Evolutionary conservation across 2,888 invertebrate species (phyloP).

Genomic region (Chalcosyrphus nemorum): DNA sequence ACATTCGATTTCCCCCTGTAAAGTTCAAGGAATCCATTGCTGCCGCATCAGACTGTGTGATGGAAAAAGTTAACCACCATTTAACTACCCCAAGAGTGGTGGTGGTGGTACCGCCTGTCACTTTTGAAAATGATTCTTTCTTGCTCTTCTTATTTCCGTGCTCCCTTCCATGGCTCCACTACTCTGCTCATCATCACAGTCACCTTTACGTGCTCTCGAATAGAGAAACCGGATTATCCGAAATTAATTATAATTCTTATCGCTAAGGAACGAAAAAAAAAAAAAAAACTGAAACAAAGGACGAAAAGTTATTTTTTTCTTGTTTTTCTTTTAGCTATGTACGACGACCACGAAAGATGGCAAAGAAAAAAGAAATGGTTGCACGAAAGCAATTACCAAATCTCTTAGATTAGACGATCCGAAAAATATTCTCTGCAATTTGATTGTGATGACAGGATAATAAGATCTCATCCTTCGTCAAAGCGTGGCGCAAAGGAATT

Average conservation of each 20-base stretch:
- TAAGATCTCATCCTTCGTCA: constrained; percentile 57
- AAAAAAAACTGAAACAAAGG: constrained; percentile 3
- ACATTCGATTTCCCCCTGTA: constrained; percentile 37
- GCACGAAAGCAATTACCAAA: constrained; percentile 71
- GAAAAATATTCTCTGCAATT: constrained; percentile 49
- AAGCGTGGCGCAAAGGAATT: constrained; percentile 9
- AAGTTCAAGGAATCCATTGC: neutral
- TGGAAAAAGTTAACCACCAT: constrained; percentile 18
- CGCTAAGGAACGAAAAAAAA: constrained; percentile 28
- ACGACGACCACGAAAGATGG: constrained; percentile 9
- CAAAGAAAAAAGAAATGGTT: constrained; percentile 15
- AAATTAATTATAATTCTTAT: constrained; percentile 73
- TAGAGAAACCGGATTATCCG: constrained; percentile 67
- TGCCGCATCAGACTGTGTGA: neutral
- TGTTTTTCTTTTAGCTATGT: constrained; percentile 44
- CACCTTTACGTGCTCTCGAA: constrained; percentile 68
- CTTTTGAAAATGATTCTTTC: constrained; percentile 61
- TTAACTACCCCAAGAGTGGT: neutral
- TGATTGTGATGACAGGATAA: constrained; percentile 70
- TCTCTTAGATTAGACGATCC: constrained; percentile 58
- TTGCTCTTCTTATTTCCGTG: constrained; percentile 17
- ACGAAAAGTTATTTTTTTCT: constrained; percentile 20
- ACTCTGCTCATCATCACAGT: constrained; percentile 24
- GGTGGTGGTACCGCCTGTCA: constrained; percentile 36
- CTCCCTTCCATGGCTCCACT: neutral